These are phyloP conservation scores for Fregetta grallaria DNA, from an alignment of 2,113 vertebrate species.

Conservation along the genomic window DNA sequence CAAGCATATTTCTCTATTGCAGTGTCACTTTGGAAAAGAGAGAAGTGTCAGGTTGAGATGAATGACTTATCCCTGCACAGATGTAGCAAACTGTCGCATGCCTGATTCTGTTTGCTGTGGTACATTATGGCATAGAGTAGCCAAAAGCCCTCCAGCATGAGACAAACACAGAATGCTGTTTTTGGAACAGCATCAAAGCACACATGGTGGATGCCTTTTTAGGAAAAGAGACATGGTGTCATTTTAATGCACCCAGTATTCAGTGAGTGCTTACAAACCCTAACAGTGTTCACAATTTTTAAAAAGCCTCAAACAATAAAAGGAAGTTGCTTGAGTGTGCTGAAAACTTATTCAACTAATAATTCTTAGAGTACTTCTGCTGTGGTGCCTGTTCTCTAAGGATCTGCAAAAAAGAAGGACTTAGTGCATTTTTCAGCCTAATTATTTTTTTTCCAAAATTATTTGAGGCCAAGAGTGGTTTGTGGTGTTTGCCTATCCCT, in stretches of 20 bases:
- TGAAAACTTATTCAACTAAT: constrained; percentile 3
- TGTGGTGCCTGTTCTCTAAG: background rate
- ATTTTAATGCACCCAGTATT: constrained; percentile 14
- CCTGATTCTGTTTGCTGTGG: constrained; percentile 8
- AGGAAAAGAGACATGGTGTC: constrained; percentile 12
- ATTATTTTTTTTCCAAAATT: background rate
- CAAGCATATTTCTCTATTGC: constrained; percentile 20
- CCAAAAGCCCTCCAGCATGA: constrained; percentile 36
- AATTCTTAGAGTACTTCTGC: background rate
- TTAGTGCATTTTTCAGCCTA: background rate
- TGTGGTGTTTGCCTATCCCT: background rate
- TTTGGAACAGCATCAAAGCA: background rate
- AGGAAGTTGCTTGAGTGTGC: background rate
- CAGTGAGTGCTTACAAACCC: constrained; percentile 6
- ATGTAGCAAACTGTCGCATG: background rate
- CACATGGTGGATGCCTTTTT: background rate
- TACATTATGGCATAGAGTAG: constrained; percentile 10
- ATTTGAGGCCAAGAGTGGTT: background rate
- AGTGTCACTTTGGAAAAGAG: constrained; percentile 36
- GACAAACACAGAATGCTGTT: background rate
- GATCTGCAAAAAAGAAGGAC: background rate
- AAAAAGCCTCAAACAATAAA: constrained; percentile 19
- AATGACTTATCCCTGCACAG: background rate
- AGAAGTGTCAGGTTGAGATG: constrained; percentile 28
- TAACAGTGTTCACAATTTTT: background rate